Evolutionary conservation across 2,113 vertebrate species (phyloP).

Genomic region (Nematolebias whitei): DNA sequence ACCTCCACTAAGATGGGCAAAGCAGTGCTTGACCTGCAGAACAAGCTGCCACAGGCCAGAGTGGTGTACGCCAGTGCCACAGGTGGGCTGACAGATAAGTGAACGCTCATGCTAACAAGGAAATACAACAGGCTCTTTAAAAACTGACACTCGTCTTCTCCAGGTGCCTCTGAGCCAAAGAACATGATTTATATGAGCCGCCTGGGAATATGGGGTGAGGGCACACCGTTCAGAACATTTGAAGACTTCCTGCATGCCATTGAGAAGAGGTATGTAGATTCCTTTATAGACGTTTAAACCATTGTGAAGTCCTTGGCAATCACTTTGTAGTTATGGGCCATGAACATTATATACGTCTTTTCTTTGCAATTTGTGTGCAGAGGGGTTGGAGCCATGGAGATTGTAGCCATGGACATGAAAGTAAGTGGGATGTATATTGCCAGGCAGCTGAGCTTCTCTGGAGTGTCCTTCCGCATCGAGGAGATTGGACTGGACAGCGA

Average conservation of each 20-base stretch:
- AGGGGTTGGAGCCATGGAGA: constrained; percentile 98
- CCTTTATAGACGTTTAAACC: background rate
- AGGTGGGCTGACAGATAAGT: constrained; percentile 74
- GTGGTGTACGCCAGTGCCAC: constrained; percentile 99
- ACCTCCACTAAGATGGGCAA: constrained; percentile 98
- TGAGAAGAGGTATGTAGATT: constrained; percentile 89
- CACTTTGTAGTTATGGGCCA: background rate
- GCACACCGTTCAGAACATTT: constrained; percentile 92
- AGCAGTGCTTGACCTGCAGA: constrained; percentile 96
- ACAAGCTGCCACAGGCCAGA: constrained; percentile 91
- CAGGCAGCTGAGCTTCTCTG: constrained; percentile 96
- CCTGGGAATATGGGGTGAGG: constrained; percentile 97
- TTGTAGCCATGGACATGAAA: constrained; percentile 99
- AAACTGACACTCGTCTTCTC: background rate
- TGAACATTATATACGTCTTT: background rate
- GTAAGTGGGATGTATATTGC: constrained; percentile 99
- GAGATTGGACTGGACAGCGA: constrained; percentile 90
- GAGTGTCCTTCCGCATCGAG: constrained; percentile 95
- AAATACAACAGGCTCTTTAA: background rate
- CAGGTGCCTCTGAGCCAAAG: constrained; percentile 98
- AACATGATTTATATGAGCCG: constrained; percentile 99
- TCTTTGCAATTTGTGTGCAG: constrained; percentile 66
- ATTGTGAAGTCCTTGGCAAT: background rate
- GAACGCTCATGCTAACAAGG: background rate
- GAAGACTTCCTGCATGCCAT: constrained; percentile 97